These are phyloP conservation scores for Rhinogobio ventralis DNA, from an alignment of 2,797 vertebrate species.

Conservation along the genomic window DNA sequence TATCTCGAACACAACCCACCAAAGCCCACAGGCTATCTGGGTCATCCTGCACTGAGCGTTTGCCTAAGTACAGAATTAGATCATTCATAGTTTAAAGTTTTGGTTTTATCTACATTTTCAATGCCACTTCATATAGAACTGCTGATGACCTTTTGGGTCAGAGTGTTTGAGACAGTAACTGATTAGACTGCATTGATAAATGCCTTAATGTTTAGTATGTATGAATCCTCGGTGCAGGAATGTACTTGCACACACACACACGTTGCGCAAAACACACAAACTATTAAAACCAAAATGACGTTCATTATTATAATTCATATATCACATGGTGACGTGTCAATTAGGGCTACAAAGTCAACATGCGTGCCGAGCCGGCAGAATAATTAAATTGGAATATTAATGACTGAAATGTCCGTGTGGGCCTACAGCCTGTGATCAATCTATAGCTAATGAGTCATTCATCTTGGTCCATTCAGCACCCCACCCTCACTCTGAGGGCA, in stretches of 20 bases:
- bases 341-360: constrained; percentile 76
- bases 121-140: background rate
- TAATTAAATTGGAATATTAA: constrained; percentile 83
- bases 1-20: constrained; percentile 50
- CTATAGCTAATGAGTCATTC: constrained; percentile 79
- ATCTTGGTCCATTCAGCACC: constrained; percentile 70
- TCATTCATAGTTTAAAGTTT: constrained; percentile 25
- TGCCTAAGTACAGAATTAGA: constrained; percentile 7
- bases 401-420: constrained; percentile 73
- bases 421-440: constrained; percentile 77
- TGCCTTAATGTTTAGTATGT: constrained; percentile 23
- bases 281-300: constrained; percentile 68
- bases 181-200: constrained; percentile 19
- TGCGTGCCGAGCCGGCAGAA: constrained; percentile 66
- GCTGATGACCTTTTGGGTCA: constrained; percentile 18
- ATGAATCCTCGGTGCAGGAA: constrained; percentile 49
- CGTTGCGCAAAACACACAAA: constrained; percentile 48
- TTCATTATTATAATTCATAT: constrained; percentile 79
- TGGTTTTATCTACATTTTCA: background rate
- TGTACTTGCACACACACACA: constrained; percentile 48
- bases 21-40: constrained; percentile 51
- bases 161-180: background rate
- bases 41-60: constrained; percentile 30
- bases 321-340: constrained; percentile 75
- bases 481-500: constrained; percentile 60